Evolutionary conservation across 2,888 invertebrate genomes (phyloP), one percentile per base, ranked within the genome.

Genomic region (Torymus tubicola): DNA sequence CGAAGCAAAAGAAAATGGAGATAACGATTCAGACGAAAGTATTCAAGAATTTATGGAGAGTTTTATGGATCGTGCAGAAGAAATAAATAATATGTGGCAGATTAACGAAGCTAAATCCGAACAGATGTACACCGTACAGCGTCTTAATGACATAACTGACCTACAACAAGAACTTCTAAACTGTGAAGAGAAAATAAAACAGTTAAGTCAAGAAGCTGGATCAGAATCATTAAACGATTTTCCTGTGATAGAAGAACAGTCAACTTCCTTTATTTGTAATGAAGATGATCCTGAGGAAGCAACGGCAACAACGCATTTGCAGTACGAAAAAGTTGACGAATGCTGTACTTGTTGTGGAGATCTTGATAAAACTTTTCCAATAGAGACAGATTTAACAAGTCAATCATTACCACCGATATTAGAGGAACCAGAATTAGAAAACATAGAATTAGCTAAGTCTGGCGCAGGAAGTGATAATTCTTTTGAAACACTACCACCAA

Each of bases 81-180:
- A 79, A 63, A 69, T 81, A 12, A 60, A 73, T 18, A 18, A 75
- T 0, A 52, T 81, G 70, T 83, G 82, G 82, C n/a, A 76, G 2
- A 4, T 4, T 0, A 76, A 13, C 4, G 79, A 83, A 13, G 63
- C 31, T 4, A 69, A 73, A 63, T 67, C 61, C 5, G 82, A 83
- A 63, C 42, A 73, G 13, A 57, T 73, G 0, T 77, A 74, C 42
- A 21, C 67, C 0, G 14, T 24, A 0, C 67, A 79, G 18, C 76
- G 79, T 52, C 61, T 81, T 16, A 31, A 63, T 16, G 72, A 72
- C 42, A 74, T 74, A 63, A 18, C 60, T 14, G 50, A 64, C 12
- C 5, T 67, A 11, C 18, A 74, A 57, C 24, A 81, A 60, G 61
- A 60, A n/a, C 13, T 76, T n/a, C n/a, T 21, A 12, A 24, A 24